Percentiles rank a stretch among this genome's conserved stretches.
Conservation (phyloP, 2,888 invertebrate genomes). For the Phalera bucephala region DNA sequence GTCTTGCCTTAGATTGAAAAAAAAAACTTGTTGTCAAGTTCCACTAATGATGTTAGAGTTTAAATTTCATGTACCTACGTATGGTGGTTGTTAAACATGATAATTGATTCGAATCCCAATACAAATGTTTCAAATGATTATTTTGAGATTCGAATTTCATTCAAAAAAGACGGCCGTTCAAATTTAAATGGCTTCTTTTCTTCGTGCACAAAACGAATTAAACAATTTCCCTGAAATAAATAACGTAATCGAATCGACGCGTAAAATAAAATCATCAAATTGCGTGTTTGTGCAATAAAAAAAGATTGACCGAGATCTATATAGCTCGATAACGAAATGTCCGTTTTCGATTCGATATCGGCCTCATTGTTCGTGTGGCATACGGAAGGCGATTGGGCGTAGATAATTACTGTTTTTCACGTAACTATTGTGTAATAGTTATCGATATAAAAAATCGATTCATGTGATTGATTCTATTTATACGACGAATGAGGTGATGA, state of each 20-base stretch:
- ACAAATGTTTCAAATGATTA: too few species aligned
- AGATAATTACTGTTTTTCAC: constrained; percentile 69
- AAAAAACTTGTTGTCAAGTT: too few species aligned
- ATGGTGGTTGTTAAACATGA: too few species aligned
- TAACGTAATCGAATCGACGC: constrained; percentile 31
- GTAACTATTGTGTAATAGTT: constrained; percentile 71
- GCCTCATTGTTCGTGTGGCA: constrained; percentile 70
- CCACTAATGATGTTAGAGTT: too few species aligned
- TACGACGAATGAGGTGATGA: constrained; percentile 28
- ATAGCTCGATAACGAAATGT: constrained; percentile 50
- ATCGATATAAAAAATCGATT: constrained; percentile 48
- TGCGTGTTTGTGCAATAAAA: constrained; percentile 67
- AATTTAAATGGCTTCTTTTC: neutral
- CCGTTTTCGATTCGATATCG: constrained; percentile 67
- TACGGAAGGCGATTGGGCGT: constrained; percentile 65
- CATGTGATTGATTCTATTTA: constrained; percentile 36
- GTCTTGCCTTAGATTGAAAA: too few species aligned
- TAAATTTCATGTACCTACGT: too few species aligned
- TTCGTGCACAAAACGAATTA: constrained; percentile 2
- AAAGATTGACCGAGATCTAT: constrained; percentile 72
- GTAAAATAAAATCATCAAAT: constrained; percentile 53
- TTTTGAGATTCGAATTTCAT: too few species aligned
- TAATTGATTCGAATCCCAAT: too few species aligned
- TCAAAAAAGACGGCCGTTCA: neutral
- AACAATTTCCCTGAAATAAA: constrained; percentile 16